Evolutionary conservation across 2,113 vertebrate genomes (phyloP).

Genomic region (Hiodon alosoides): DNA sequence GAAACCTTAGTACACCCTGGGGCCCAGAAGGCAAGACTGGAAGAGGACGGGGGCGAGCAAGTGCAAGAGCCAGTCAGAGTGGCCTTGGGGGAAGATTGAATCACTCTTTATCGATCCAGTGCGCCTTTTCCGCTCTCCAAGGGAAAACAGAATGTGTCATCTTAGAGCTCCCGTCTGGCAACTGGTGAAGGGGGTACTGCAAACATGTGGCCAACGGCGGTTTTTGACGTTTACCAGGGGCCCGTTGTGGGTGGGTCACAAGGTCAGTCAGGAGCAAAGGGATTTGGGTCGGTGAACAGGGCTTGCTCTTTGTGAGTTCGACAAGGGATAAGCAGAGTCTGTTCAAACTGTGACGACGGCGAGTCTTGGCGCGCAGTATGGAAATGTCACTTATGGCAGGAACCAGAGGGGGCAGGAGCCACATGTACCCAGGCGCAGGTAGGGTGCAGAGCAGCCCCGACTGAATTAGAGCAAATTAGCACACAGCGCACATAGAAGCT

Average conservation of each 20-base stretch:
- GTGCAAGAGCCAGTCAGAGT: neutral
- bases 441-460: neutral
- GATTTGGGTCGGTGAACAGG: too few species aligned
- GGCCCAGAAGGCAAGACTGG: neutral
- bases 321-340: too few species aligned
- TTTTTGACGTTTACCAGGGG: too few species aligned
- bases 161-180: slow-evolving; percentile 31
- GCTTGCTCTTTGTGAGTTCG: too few species aligned
- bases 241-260: too few species aligned
- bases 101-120: slow-evolving; percentile 55
- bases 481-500: too few species aligned
- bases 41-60: neutral
- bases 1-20: slow-evolving; percentile 29
- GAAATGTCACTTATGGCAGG: neutral
- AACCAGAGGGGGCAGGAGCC: neutral
- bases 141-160: slow-evolving; percentile 44
- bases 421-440: neutral
- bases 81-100: slow-evolving; percentile 51
- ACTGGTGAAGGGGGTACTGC: slow-evolving; percentile 21
- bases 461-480: neutral
- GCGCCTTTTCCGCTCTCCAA: slow-evolving; percentile 35
- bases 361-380: neutral
- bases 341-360: neutral
- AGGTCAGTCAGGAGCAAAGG: too few species aligned
- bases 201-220: slow-evolving; percentile 14